Conservation (phyloP, 2,113 vertebrate genomes). For the Scortum barcoo region DNA sequence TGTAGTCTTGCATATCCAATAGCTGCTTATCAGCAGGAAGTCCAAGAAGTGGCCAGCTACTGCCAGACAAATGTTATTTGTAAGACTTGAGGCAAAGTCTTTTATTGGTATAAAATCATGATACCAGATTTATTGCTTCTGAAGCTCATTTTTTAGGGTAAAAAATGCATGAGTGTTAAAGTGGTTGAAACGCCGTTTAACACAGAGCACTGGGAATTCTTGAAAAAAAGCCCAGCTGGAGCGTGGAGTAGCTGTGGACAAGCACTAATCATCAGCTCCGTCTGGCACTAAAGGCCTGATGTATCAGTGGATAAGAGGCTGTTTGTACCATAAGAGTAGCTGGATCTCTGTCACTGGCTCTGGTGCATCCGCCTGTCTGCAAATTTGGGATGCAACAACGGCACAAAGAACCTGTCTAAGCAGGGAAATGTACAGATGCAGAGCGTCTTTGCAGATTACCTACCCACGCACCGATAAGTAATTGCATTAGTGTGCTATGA, state of each 20-base stretch:
- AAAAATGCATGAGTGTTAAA: slow-evolving; percentile 12
- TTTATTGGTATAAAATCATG: background rate
- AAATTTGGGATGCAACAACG: slow-evolving; percentile 38
- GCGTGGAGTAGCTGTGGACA: slow-evolving; percentile 43
- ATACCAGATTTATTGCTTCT: background rate
- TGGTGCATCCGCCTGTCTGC: slow-evolving; percentile 33
- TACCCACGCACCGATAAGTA: slow-evolving; percentile 14
- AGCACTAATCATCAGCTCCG: slow-evolving; percentile 59
- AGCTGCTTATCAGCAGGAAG: slow-evolving; percentile 1
- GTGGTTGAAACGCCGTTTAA: slow-evolving; percentile 24
- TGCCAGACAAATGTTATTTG: background rate
- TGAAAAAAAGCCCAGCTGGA: slow-evolving; percentile 52
- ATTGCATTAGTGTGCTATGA: slow-evolving; percentile 73
- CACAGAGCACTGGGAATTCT: slow-evolving; percentile 29
- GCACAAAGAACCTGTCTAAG: slow-evolving; percentile 29
- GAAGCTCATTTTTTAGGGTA: background rate
- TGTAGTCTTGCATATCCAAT: background rate
- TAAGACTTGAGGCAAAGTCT: background rate
- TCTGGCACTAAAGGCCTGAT: slow-evolving; percentile 39
- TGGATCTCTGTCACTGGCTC: slow-evolving; percentile 37
- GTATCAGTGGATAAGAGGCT: slow-evolving; percentile 60
- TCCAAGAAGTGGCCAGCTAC: background rate
- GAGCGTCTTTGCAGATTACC: slow-evolving; percentile 26
- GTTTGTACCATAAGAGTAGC: slow-evolving; percentile 41
- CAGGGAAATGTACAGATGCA: slow-evolving; percentile 36